Base-by-base conservation (phyloP, 1,140 invertebrate species). In the Bombus pyrosoma region DNA sequence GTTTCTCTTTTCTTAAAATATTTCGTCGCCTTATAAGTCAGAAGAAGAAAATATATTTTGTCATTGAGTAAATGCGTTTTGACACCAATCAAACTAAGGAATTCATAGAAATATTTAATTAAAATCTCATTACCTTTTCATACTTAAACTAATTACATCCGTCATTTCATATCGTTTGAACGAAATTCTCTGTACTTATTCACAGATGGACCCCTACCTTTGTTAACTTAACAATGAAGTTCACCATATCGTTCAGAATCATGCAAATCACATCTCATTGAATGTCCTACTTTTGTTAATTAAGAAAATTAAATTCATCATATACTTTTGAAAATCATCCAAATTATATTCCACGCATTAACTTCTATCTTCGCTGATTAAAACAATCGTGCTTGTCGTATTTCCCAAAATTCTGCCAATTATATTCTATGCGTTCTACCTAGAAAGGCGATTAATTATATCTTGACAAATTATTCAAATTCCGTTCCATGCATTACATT, bases 21-120 rank as follows among this genome's bases (percentile, higher is more conserved):
- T 59, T 12, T n/a, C 59, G 3, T 1, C 59, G 28, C 13, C 3
- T 9, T 62, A 62, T n/a, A n/a, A 62, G 28, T 62, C 28, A 1
- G 3, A n/a, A 28, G 10, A n/a, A n/a, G 59, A n/a, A n/a, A 22
- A 53, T 8, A n/a, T n/a, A 62, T 62, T 62, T 12, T n/a, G 59
- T 1, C 5, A 53, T 22, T 22, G 6, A 53, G 47, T 53, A 53
- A 53, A 53, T 22, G 18, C 47, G 47, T 1, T 22, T 22, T 22
- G 18, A 2, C 1, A 22, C 5, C 10, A 5, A 62, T 2, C 0
- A 12, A 62, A 4, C 12, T 12, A n/a, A 13, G 9, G 3, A 62
- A 62, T 62, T 62, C 28, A 12, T 28, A 28, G 25, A 59, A 62
- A 62, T n/a, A 13, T 62, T 62, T 4, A n/a, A n/a, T 62, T 8